Evolutionary conservation across 2,888 invertebrate genomes (phyloP), one percentile per base, ranked within the genome.

Genomic region (Ornithoptera priamus): DNA sequence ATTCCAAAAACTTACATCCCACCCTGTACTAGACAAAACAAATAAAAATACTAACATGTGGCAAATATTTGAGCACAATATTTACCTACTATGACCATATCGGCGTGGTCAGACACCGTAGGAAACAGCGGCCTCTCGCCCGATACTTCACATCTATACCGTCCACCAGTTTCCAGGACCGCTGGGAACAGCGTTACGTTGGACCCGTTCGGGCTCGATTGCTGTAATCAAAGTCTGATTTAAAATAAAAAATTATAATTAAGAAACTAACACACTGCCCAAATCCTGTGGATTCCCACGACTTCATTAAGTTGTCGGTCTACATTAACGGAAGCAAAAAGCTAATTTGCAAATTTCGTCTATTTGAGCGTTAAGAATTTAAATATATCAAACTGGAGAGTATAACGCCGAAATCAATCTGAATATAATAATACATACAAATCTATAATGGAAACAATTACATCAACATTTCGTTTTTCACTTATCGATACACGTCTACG

Each of bases 91-190:
- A 96, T 95, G 76, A 94, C 88, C 95, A 96, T 95, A 82, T 96
- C 95, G 64, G 94, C 94, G 83, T 95, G 95, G 81, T 95, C 95
- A 61, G 95, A 95, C 72, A 96, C 95, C 24, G 96, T 96, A 78
- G 95, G 95, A 87, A 96, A 96, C 71, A 95, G 94, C 46, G 96
- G 96, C 72, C 95, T 93, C 84, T 96, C 96, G 50, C 95, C 96
- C 57, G 96, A 96, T 74, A 96, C 96, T 86, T 96, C 96, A 83
- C 96, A 96, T 74, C 96, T 94, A 88, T 96, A 96, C 72, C 95
- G 92, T 61, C 96, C 96, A 64, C 95, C 94, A 69, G 96, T 95
- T 85, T 94, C 94, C 78, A 96, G 87, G 75, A 94, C 94, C 71
- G 96, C 95, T 20, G 95, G 94, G 72, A 93, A 93, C 79, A 96